phyloP scores from a whole-genome alignment of 2,113 vertebrate genomes.

The Alexandromys fortis region DNA sequence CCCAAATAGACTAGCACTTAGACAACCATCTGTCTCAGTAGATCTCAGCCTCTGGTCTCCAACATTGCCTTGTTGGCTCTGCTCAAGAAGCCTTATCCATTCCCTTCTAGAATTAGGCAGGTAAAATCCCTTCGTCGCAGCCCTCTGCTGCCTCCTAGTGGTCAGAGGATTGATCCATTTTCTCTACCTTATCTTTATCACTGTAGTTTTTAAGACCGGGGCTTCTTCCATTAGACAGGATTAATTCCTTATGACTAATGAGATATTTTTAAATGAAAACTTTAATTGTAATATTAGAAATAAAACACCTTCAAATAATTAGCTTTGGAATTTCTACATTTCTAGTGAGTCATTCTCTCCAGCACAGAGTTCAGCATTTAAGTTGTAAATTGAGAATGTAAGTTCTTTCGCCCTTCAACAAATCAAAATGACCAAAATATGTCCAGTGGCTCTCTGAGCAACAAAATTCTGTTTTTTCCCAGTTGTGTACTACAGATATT shows the following conservation, averaged over 20 bases:
- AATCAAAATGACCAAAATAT: neutral
- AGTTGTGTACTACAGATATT: neutral
- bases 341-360: neutral
- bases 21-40: too few relatives aligned
- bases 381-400: neutral
- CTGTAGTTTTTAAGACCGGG: neutral
- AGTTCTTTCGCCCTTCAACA: neutral
- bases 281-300: neutral
- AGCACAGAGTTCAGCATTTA: neutral
- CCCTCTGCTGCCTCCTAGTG: conserved; percentile 54
- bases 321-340: neutral
- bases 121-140: neutral
- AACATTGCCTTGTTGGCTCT: neutral
- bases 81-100: accelerated
- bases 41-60: neutral
- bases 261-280: neutral
- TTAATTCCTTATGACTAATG: neutral
- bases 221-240: neutral
- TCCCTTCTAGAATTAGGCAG: neutral
- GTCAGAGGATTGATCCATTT: neutral
- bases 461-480: neutral
- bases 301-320: neutral
- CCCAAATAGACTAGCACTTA: neutral
- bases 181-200: neutral
- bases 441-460: neutral